These are phyloP conservation scores for Caenorhabditis plicata DNA, from an alignment of 2,888 invertebrate species.

Conservation along the genomic window DNA sequence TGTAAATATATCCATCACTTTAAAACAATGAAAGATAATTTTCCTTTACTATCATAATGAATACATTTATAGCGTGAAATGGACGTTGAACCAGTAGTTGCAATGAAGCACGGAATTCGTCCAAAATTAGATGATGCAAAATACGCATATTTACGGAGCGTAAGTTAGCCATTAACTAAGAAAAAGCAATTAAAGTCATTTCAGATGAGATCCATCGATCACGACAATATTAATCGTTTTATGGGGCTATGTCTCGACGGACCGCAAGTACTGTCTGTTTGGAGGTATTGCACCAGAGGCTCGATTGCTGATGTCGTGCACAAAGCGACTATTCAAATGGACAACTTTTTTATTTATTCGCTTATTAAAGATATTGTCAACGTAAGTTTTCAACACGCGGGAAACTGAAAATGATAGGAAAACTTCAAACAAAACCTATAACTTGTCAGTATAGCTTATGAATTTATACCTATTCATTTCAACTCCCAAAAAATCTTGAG, in stretches of 20 bases:
- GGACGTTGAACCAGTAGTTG: slow-evolving; percentile 30
- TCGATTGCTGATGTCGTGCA: slow-evolving; percentile 35
- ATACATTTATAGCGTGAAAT: slow-evolving; percentile 15
- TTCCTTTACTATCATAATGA: too few relatives aligned
- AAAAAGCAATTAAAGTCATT: slow-evolving; percentile 4
- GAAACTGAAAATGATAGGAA: too few relatives aligned
- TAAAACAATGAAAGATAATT: too few relatives aligned
- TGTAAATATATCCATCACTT: too few relatives aligned
- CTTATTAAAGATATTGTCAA: slow-evolving; percentile 51
- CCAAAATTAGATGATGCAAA: slow-evolving; percentile 22
- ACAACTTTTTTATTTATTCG: slow-evolving; percentile 60
- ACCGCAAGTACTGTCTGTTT: slow-evolving; percentile 46
- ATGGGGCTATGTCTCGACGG: slow-evolving; percentile 56
- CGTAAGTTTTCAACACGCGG: neutral
- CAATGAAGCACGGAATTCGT: slow-evolving; percentile 25
- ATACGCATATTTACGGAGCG: slow-evolving; percentile 27
- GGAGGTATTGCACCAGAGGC: slow-evolving; percentile 55
- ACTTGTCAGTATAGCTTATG: neutral
- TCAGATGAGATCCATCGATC: slow-evolving; percentile 45
- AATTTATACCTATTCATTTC: neutral
- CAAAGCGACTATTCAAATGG: slow-evolving; percentile 45
- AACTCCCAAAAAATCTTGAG: too few relatives aligned
- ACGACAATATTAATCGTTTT: slow-evolving; percentile 60
- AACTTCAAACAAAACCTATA: too few relatives aligned
- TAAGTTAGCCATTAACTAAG: slow-evolving; percentile 1